Base-by-base conservation (phyloP, 64 coral and sea anemone species). In the Actinia tenebrosa region DNA sequence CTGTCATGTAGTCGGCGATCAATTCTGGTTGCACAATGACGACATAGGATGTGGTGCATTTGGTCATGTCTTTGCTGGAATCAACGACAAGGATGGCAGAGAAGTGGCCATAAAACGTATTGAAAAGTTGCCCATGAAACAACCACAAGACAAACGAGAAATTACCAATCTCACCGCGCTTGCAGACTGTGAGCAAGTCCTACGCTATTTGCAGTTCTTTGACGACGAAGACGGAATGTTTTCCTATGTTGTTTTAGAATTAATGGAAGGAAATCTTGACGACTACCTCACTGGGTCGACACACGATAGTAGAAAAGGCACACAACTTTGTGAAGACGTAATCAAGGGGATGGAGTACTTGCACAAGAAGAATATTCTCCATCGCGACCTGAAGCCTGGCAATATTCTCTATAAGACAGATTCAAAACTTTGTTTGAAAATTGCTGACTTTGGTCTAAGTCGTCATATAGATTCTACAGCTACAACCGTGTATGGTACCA, bases 21-120 rank as follows among this genome's bases (percentile, higher is more conserved):
- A 42, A 0, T 85, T 71, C 44, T 80, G 54, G 17, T 78, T 85
- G 46, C 83, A 85, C 16, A 17, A 37, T 5, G 44, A 86, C 8
- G 22, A n/a, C 47, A 90, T 90, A 44, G 89, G 82, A 44, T 58
- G 37, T 37, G 89, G 89, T 10, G 62, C 68, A 55, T 90, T 90
- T 85, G 82, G 89, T 53, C 27, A 75, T 85, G 64, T 90, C 2
- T 55, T 55, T 90, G 89, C 26, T 75, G 89, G 89, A 42, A 78
- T 90, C 6, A 84, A 90, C 56, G 66, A 78, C 17, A 85, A 86
- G 3, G 89, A 90, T 78, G 89, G 89, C 0, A 46, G 27, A 84
- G 89, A 90, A 7, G 55, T 85, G 71, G 89, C 89, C 53, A 50
- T 90, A 56, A 90, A 90, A 25, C 84, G 64, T 75, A 75, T 90